A percentile compares a stretch with the other conserved stretches of the same genome.
phyloP scores from a whole-genome alignment of 37 sponge, comb jelly and placozoan species.

The Beroe ovata region DNA sequence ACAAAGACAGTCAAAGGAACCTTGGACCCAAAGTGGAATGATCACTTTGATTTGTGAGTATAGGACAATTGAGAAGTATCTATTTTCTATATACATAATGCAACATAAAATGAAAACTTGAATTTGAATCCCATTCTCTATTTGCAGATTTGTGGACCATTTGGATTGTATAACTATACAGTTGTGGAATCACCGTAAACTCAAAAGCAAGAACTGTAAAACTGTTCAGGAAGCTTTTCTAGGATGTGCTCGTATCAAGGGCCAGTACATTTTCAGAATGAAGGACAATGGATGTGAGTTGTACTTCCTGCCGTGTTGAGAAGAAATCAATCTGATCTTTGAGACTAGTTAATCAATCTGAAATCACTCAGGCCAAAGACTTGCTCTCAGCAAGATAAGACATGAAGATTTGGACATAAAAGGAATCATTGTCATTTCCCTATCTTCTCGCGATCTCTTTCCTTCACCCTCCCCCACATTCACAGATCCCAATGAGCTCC shows the following conservation, averaged over 20 bases:
- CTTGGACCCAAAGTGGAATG: constrained; percentile 95
- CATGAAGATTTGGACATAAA: constrained; percentile 76
- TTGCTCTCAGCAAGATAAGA: constrained; percentile 75
- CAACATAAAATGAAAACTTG: too few species aligned
- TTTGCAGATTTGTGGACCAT: constrained; percentile 43
- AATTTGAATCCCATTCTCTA: too few species aligned
- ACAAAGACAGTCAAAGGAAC: constrained; percentile 80
- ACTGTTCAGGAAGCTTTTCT: constrained; percentile 73
- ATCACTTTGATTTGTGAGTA: constrained; percentile 91
- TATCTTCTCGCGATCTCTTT: constrained; percentile 75
- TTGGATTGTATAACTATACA: constrained; percentile 54
- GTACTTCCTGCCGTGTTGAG: too few species aligned
- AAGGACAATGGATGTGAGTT: constrained; percentile 96
- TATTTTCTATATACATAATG: too few species aligned
- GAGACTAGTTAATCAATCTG: too few species aligned
- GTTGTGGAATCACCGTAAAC: constrained; percentile 46
- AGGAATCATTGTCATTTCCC: constrained; percentile 78
- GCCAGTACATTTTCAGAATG: constrained; percentile 72
- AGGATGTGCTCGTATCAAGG: constrained; percentile 83
- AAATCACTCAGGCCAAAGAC: constrained; percentile 81
- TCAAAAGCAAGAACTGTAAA: constrained; percentile 50
- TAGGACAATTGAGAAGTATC: too few species aligned
- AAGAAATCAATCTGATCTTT: too few species aligned
- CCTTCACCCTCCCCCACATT: constrained; percentile 21
- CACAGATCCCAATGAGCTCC: constrained; percentile 74